Evolutionary conservation across 1,140 invertebrate genomes (phyloP).

Genomic region (Tetramorium alpestre): DNA sequence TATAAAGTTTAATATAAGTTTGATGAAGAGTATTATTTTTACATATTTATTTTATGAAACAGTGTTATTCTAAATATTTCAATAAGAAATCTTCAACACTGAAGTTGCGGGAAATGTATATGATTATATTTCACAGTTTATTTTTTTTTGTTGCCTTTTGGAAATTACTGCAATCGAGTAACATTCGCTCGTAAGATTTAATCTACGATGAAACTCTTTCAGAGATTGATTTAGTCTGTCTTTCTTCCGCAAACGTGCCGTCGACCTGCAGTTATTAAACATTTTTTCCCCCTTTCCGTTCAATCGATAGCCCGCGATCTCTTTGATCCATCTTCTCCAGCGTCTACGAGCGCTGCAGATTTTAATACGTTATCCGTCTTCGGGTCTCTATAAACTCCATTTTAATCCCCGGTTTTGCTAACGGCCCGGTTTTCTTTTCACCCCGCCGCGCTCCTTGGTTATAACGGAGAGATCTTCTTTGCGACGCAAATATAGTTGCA

Average conservation of each 20-base stretch:
- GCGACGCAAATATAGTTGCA: not conserved
- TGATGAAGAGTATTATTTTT: not conserved
- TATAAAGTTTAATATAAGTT: too few relatives aligned
- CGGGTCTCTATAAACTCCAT: conserved; percentile 46
- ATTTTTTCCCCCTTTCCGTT: conserved; percentile 45
- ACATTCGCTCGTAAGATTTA: conserved; percentile 13
- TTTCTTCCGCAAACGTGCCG: not conserved
- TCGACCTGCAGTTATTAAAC: conserved; percentile 50
- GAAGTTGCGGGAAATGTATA: not conserved
- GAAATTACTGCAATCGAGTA: conserved; percentile 7
- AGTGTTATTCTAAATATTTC: not conserved
- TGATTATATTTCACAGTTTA: not conserved
- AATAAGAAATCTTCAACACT: not conserved
- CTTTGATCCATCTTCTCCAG: conserved; percentile 41
- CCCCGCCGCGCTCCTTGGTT: not conserved
- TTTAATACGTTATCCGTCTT: conserved; percentile 51
- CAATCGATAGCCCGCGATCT: conserved; percentile 50
- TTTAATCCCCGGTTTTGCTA: conserved; percentile 48
- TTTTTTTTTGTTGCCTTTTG: not conserved
- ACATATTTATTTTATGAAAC: not conserved
- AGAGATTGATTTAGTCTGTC: conserved; percentile 39
- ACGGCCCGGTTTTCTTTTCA: conserved; percentile 21
- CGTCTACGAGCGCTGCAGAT: conserved; percentile 33
- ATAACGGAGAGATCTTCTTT: conserved; percentile 13
- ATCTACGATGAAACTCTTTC: conserved; percentile 40